Evolutionary conservation across 1,140 invertebrate genomes (phyloP), one percentile per base, ranked within the genome.

Genomic region (Ceratitis capitata): DNA sequence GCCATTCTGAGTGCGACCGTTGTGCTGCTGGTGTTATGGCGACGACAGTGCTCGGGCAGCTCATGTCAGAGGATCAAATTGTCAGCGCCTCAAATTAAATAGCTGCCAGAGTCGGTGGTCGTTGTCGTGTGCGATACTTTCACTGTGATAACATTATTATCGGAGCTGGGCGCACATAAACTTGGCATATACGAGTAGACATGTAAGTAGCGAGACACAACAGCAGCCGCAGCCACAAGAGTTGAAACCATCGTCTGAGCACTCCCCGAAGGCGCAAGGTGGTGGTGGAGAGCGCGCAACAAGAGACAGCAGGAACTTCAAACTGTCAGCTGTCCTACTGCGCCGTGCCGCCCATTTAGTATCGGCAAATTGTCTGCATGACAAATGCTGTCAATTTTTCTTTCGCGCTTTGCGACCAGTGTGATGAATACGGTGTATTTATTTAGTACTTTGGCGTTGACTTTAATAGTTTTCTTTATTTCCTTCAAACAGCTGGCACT

Each of bases 101-200:
- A 32, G n/a, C 69, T 78, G 69, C n/a, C n/a, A n/a, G n/a, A n/a
- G n/a, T n/a, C n/a, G n/a, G n/a, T n/a, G n/a, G n/a, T 45, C 58
- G 84, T 16, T 29, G 45, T 23, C 78, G 51, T 61, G 35, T 56
- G 83, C 53, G 85, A 85, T 85, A 85, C 85, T 85, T 85, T 85
- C 85, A 85, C 85, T 85, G 78, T 85, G 85, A 85, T 85, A 85
- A 85, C 56, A 56, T 49, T 64, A 64, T 85, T 83, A 85, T 85
- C 85, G 82, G 29, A n/a, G n/a, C 42, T 23, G 69, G 19, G 69
- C 39, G 42, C 69, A 12, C 69, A 78, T n/a, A 42, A n/a, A 9
- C 39, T n/a, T n/a, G n/a, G 61, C 61, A 35, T 19, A 56, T 23
- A 56, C 23, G 23, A 23, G 53, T n/a, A 61, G 9, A 69, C 16